phyloP scores from a whole-genome alignment of 2,797 vertebrate species.

The Onychomys torridus region DNA sequence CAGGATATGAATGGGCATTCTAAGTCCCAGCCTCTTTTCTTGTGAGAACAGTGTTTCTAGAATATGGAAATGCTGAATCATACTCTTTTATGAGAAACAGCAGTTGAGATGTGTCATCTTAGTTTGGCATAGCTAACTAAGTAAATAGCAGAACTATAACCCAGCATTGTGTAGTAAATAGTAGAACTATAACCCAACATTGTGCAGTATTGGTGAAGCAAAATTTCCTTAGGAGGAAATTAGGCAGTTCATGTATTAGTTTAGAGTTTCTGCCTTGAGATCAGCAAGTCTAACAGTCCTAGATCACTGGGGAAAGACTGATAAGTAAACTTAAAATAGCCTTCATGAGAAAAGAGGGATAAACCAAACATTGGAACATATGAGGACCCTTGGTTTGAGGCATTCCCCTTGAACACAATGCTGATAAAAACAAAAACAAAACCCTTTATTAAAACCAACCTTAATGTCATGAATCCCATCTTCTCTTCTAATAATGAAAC shows the following conservation, averaged over 20 bases:
- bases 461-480: background rate
- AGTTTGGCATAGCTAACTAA: background rate
- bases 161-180: background rate
- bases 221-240: background rate
- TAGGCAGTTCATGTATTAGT: background rate
- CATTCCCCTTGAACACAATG: background rate
- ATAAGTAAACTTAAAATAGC: background rate
- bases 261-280: background rate
- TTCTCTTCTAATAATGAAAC: background rate
- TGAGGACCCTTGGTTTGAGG: background rate
- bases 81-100: conserved; percentile 62
- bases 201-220: background rate
- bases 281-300: background rate
- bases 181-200: too few species aligned
- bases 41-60: background rate
- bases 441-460: background rate
- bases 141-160: background rate
- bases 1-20: background rate
- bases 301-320: background rate
- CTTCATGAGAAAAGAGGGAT: conserved; percentile 12
- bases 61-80: conserved; percentile 23
- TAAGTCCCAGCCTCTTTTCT: background rate
- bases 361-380: background rate
- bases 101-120: background rate
- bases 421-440: background rate